These are phyloP conservation scores for Buphagus erythrorhynchus DNA, from an alignment of 2,797 vertebrate genomes.

Conservation along the genomic window DNA sequence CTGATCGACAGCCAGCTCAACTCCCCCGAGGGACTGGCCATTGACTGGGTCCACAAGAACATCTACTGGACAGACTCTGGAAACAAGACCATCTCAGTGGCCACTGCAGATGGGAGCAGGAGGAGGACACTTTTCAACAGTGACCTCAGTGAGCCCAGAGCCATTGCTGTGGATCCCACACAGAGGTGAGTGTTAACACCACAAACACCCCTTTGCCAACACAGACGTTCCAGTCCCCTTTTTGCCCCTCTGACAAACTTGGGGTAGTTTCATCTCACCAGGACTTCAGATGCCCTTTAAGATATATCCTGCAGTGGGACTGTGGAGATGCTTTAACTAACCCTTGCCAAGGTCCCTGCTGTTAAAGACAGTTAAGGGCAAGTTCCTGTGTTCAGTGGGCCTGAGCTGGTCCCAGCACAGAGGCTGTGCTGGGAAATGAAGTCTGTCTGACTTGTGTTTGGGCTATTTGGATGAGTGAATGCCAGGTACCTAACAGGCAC, in stretches of 20 bases:
- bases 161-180: slow-evolving; percentile 93
- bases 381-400: background rate
- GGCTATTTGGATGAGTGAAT: background rate
- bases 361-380: background rate
- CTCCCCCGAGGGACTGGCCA: slow-evolving; percentile 93
- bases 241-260: background rate
- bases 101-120: slow-evolving; percentile 89
- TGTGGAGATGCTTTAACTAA: background rate
- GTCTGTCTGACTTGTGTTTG: background rate
- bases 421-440: background rate
- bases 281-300: background rate
- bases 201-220: background rate
- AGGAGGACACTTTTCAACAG: slow-evolving; percentile 89
- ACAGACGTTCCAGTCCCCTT: accelerated
- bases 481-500: background rate
- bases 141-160: slow-evolving; percentile 91
- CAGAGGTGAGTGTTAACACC: slow-evolving; percentile 84
- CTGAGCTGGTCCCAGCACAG: background rate
- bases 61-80: slow-evolving; percentile 99
- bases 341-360: background rate
- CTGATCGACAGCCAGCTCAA: slow-evolving; percentile 90
- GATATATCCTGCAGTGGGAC: background rate
- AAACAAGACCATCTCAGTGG: slow-evolving; percentile 95
- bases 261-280: background rate
- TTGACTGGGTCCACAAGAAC: slow-evolving; percentile 98